phyloP scores from a whole-genome alignment of 1,140 invertebrate species.

The Saccostrea cuccullata region DNA sequence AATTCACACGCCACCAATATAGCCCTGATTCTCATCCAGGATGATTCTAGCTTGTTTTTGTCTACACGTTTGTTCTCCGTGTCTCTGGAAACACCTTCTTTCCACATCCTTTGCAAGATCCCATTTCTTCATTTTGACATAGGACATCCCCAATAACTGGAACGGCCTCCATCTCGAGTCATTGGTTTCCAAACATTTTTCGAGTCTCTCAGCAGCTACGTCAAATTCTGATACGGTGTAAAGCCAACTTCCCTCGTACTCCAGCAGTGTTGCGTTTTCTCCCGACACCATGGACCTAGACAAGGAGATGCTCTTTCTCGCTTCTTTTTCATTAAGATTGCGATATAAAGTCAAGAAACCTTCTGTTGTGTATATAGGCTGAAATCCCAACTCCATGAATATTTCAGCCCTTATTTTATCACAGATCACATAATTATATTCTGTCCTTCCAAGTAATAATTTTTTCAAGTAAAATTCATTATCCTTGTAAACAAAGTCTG shows the following conservation, averaged over 20 bases:
- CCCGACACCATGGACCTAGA: conserved; percentile 31
- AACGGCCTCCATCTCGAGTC: conserved; percentile 50
- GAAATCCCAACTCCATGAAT: conserved; percentile 29
- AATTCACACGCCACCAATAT: neutral
- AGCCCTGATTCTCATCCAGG: conserved; percentile 43
- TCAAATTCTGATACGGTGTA: conserved; percentile 54
- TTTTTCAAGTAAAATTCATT: conserved; percentile 51
- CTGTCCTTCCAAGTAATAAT: conserved; percentile 36
- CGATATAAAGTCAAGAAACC: conserved; percentile 37
- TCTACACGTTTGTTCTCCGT: conserved; percentile 47
- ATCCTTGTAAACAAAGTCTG: conserved; percentile 51
- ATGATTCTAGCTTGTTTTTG: conserved; percentile 55
- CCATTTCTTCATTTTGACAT: conserved; percentile 45
- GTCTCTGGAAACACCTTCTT: conserved; percentile 49
- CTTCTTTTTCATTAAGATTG: conserved; percentile 25
- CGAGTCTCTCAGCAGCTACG: conserved; percentile 48
- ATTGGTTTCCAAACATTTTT: conserved; percentile 43
- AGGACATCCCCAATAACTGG: conserved; percentile 55
- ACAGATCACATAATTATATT: conserved; percentile 54
- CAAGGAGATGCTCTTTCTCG: neutral
- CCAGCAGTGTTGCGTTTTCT: conserved; percentile 56
- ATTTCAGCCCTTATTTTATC: conserved; percentile 9
- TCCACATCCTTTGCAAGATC: conserved; percentile 40
- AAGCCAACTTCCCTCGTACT: conserved; percentile 62
- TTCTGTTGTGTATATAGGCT: conserved; percentile 32